Percentiles rank a stretch among this genome's conserved stretches.
These are phyloP conservation scores for Porites evermanni DNA, from an alignment of 92 coral and sea anemone species.

Conservation along the genomic window DNA sequence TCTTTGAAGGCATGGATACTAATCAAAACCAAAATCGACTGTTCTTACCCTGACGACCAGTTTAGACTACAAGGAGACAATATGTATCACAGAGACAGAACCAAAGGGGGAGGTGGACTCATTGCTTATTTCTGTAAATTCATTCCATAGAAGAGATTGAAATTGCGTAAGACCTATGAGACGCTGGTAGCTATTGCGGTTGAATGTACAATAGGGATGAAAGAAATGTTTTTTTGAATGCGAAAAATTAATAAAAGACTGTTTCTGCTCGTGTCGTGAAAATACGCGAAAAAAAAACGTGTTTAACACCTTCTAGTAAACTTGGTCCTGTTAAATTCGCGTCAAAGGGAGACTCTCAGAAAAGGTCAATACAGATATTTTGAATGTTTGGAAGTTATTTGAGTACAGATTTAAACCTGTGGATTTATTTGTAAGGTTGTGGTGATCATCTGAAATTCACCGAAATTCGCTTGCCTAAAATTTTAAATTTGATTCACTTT, in stretches of 20 bases:
- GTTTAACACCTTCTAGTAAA: too few relatives aligned
- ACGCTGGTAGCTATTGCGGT: slow-evolving; percentile 58
- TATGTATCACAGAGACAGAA: slow-evolving; percentile 43
- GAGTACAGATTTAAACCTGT: too few relatives aligned
- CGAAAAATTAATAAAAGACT: background rate
- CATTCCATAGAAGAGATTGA: slow-evolving; percentile 25
- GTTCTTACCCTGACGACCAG: slow-evolving; percentile 46
- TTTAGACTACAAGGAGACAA: slow-evolving; percentile 53
- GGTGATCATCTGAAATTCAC: too few relatives aligned
- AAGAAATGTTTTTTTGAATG: slow-evolving; percentile 3
- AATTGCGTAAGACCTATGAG: slow-evolving; percentile 54
- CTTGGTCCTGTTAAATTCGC: too few relatives aligned
- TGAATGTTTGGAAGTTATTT: background rate
- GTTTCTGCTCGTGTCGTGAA: background rate
- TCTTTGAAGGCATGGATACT: slow-evolving; percentile 1
- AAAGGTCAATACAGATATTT: background rate
- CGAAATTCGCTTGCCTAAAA: too few relatives aligned
- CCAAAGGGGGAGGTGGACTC: slow-evolving; percentile 53
- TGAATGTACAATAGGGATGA: slow-evolving; percentile 43
- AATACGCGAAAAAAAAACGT: background rate
- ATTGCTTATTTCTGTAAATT: slow-evolving; percentile 41
- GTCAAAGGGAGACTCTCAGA: background rate
- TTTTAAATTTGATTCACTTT: background rate
- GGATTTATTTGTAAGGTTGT: too few relatives aligned
- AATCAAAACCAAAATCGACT: slow-evolving; percentile 43